phyloP scores from a whole-genome alignment of 2,888 invertebrate species.

The Eudemis profundana region DNA sequence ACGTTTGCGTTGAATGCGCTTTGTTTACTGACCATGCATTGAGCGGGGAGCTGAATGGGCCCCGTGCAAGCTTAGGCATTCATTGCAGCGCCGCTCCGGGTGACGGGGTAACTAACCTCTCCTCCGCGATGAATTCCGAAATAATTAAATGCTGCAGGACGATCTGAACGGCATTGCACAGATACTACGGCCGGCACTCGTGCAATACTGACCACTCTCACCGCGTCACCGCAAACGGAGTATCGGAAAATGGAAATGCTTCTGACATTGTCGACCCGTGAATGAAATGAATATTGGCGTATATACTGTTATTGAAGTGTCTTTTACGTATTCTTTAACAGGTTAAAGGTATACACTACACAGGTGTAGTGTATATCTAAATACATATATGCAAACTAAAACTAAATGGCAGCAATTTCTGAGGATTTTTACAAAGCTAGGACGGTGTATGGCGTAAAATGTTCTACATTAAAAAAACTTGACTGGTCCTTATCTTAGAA shows the following conservation, averaged over 20 bases:
- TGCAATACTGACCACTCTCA: slow-evolving; percentile 4
- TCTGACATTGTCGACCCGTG: slow-evolving; percentile 25
- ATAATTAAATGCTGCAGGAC: slow-evolving; percentile 30
- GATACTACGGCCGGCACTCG: neutral
- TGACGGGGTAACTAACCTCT: slow-evolving; percentile 74
- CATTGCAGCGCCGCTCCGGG: slow-evolving; percentile 65
- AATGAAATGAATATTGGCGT: slow-evolving; percentile 19
- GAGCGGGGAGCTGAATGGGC: slow-evolving; percentile 67
- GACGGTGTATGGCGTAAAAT: no score
- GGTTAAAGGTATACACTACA: no score
- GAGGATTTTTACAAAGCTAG: no score
- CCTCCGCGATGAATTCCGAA: slow-evolving; percentile 28
- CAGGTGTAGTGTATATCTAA: no score
- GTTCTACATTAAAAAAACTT: no score
- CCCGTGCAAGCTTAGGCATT: slow-evolving; percentile 72
- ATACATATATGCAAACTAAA: no score
- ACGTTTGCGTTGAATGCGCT: slow-evolving; percentile 66
- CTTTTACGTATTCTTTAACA: neutral
- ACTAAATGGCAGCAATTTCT: no score
- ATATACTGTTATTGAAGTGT: neutral
- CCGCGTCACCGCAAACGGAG: slow-evolving; percentile 17
- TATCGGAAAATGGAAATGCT: slow-evolving; percentile 35
- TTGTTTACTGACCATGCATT: slow-evolving; percentile 73
- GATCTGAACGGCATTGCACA: neutral
- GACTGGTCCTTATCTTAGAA: no score